Conservation (phyloP, 2,113 vertebrate species). For the Rhabdornis inornatus region DNA sequence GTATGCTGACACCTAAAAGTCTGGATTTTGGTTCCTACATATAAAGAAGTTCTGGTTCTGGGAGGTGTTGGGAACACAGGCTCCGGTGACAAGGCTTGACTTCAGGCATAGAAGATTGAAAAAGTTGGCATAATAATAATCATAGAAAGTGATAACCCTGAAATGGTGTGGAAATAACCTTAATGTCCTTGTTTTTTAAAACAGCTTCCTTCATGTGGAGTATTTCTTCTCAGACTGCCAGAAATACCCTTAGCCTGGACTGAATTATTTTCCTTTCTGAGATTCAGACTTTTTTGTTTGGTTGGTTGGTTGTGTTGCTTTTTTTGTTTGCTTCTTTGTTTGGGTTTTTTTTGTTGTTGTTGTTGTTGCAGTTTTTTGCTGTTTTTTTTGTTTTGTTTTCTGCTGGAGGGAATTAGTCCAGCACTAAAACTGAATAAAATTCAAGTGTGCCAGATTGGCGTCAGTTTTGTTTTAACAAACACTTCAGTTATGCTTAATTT, state of each 20-base stretch:
- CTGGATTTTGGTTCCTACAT: neutral
- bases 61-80: neutral
- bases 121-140: neutral
- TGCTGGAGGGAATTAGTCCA: neutral
- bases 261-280: neutral
- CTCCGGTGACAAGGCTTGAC: neutral
- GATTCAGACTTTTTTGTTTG: neutral
- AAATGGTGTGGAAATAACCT: neutral
- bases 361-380: neutral
- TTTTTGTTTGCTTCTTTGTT: neutral
- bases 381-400: neutral
- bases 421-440: neutral
- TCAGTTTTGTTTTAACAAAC: slow-evolving; percentile 30
- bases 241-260: neutral
- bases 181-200: neutral
- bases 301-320: neutral
- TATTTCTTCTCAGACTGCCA: neutral
- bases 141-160: neutral
- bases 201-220: neutral
- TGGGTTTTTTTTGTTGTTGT: neutral
- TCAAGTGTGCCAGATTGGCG: neutral
- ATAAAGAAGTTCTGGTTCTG: neutral
- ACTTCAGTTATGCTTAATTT: slow-evolving; percentile 15
- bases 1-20: neutral
- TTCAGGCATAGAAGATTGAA: neutral